These are phyloP conservation scores for Carassius carassius DNA, from an alignment of 2,113 vertebrate genomes.

Conservation along the genomic window DNA sequence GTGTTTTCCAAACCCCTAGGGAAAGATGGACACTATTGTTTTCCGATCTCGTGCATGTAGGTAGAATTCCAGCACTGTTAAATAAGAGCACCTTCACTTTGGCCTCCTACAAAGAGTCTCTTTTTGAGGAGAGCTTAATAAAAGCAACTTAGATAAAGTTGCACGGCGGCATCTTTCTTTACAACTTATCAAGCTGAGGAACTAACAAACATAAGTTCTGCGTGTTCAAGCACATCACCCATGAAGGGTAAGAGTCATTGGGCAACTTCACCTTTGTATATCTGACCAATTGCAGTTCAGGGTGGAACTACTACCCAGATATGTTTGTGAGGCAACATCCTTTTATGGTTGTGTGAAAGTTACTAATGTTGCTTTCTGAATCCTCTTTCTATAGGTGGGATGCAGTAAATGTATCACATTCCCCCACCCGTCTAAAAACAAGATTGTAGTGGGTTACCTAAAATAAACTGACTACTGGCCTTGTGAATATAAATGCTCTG, in stretches of 20 bases:
- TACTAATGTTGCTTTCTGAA: conserved; percentile 47
- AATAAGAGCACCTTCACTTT: conserved; percentile 4
- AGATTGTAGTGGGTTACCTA: neutral
- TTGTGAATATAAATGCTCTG: neutral
- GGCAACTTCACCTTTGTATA: neutral
- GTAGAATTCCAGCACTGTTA: neutral
- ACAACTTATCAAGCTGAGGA: neutral
- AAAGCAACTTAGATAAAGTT: neutral
- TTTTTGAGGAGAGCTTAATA: neutral
- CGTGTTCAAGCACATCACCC: neutral
- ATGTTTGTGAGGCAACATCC: conserved; percentile 45
- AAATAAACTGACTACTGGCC: neutral
- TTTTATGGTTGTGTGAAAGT: conserved; percentile 27
- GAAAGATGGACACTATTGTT: conserved; percentile 11
- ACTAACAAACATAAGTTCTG: neutral
- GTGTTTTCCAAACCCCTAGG: conserved; percentile 24
- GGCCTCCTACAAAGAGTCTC: neutral
- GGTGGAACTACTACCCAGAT: conserved; percentile 19
- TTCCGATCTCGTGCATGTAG: neutral
- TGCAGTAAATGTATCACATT: neutral
- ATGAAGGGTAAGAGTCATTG: neutral
- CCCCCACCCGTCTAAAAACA: conserved; percentile 29
- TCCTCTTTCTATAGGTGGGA: conserved; percentile 44
- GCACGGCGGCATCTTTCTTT: neutral
- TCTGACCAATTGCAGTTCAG: conserved; percentile 28